Evolutionary conservation across 2,797 vertebrate genomes (phyloP).

Genomic region (Apodemus agrarius): DNA sequence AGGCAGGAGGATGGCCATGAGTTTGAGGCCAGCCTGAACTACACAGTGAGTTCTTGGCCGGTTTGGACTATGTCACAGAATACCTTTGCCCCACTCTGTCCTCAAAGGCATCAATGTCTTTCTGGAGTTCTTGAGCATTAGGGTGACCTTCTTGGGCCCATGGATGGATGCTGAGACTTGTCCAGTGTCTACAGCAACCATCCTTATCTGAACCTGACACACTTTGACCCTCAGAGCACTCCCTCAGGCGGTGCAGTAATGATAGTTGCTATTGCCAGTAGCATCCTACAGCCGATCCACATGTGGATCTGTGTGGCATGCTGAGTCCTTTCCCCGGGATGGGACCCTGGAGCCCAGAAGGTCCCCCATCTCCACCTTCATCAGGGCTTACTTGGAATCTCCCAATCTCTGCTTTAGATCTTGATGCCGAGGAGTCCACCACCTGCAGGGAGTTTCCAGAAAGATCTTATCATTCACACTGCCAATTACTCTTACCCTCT

Average conservation of each 20-base stretch:
- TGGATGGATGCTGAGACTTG: not conserved
- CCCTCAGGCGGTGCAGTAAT: not conserved
- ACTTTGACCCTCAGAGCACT: not conserved
- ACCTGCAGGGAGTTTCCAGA: conserved; percentile 76
- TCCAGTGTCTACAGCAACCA: not conserved
- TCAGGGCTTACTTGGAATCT: conserved; percentile 83
- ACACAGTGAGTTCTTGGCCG: not conserved
- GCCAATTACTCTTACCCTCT: not conserved
- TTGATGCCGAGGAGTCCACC: conserved; percentile 74
- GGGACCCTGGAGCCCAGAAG: not conserved
- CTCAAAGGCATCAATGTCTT: not conserved
- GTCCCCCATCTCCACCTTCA: not conserved
- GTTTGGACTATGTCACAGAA: not conserved
- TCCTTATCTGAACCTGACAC: not conserved
- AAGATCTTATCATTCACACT: conserved; percentile 50
- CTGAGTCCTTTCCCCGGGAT: not conserved
- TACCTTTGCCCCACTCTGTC: not conserved
- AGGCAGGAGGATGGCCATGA: not conserved
- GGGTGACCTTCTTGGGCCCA: not conserved
- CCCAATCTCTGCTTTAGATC: conserved; percentile 82
- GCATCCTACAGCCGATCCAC: conserved; percentile 11
- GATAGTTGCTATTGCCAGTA: no score
- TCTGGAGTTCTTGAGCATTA: not conserved
- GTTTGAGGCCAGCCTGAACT: not conserved
- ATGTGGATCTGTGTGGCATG: not conserved